Conservation (phyloP, 2,797 vertebrate genomes). For the Luscinia megarhynchos region DNA sequence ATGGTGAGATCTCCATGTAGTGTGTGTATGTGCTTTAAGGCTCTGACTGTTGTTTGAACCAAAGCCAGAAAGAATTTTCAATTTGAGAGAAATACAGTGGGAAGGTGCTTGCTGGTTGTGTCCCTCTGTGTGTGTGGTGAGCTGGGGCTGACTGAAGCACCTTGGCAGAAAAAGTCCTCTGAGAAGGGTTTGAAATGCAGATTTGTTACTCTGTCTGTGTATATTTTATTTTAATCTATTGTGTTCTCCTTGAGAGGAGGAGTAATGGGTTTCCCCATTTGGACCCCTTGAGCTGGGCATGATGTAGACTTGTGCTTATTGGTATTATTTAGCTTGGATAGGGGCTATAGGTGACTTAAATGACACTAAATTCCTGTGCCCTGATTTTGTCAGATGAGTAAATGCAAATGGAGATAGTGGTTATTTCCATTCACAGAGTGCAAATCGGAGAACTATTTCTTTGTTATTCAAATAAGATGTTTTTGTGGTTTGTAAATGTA, state of each 20-base stretch:
- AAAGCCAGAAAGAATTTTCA: not conserved
- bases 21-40: not conserved
- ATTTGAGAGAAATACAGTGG: not conserved
- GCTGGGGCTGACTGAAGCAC: not conserved
- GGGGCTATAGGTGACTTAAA: not conserved
- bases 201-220: not conserved
- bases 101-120: accelerated
- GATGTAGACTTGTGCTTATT: not conserved
- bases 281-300: not conserved
- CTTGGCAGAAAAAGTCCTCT: not conserved
- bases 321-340: not conserved
- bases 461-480: not conserved
- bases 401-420: not conserved
- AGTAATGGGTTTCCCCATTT: not conserved
- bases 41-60: not conserved
- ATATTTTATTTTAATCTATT: not conserved
- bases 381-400: not conserved
- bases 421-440: not conserved
- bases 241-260: not conserved
- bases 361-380: not conserved
- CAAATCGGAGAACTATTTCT: not conserved
- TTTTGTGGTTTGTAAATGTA: not conserved
- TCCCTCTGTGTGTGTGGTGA: not conserved
- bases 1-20: not conserved
- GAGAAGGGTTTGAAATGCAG: not conserved